Conservation (phyloP, 2,888 invertebrate species). For the Polyommatus iphigenia region DNA sequence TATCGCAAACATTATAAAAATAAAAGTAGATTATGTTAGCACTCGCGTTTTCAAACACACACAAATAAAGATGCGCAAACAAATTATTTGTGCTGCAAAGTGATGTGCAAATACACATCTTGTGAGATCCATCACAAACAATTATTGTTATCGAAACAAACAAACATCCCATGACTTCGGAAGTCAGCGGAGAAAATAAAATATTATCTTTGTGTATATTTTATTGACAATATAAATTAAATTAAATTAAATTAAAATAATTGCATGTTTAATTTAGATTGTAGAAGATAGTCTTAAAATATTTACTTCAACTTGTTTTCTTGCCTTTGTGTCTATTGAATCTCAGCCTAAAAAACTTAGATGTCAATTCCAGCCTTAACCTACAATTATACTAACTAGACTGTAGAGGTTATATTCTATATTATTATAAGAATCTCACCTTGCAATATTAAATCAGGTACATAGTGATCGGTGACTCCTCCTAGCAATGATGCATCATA, state of each 20-base stretch:
- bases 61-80: neutral
- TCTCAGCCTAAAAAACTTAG: too few relatives aligned
- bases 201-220: too few relatives aligned
- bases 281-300: too few relatives aligned
- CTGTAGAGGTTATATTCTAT: too few relatives aligned
- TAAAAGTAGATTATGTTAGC: neutral
- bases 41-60: neutral
- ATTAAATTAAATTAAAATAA: too few relatives aligned
- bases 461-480: slow-evolving; percentile 83
- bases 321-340: too few relatives aligned
- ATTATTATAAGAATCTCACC: slow-evolving; percentile 55
- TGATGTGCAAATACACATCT: slow-evolving; percentile 15
- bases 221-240: too few relatives aligned
- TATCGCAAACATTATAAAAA: too few relatives aligned
- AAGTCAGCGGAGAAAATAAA: neutral
- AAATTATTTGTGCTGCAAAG: neutral
- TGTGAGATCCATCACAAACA: neutral
- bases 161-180: neutral
- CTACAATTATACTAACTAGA: too few relatives aligned
- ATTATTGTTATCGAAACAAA: slow-evolving; percentile 6
- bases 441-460: slow-evolving; percentile 88
- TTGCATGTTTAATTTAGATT: neutral
- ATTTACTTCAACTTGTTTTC: too few relatives aligned
- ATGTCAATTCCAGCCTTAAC: too few relatives aligned
- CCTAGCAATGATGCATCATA: slow-evolving; percentile 82